Evolutionary conservation across 2,797 vertebrate genomes (phyloP).

Genomic region (Galagoides demidoff): DNA sequence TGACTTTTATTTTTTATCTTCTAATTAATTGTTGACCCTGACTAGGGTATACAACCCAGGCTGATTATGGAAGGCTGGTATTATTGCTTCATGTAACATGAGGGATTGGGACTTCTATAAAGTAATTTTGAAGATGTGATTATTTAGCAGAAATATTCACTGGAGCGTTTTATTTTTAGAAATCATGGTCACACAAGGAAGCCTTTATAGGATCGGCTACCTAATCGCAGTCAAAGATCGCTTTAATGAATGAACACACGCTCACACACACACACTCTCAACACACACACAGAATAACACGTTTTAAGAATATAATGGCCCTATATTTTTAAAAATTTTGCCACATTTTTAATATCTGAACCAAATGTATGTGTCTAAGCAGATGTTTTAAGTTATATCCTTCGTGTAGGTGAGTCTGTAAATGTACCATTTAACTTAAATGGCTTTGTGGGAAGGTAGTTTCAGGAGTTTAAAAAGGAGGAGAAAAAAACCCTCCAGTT

Average conservation of each 20-base stretch:
- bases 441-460: conserved; percentile 85
- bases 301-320: conserved; percentile 72
- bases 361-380: conserved; percentile 70
- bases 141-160: conserved; percentile 80
- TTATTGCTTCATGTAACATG: conserved; percentile 68
- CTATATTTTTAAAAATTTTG: conserved; percentile 61
- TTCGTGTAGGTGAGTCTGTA: conserved; percentile 82
- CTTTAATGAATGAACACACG: conserved; percentile 64
- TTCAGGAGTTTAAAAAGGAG: conserved; percentile 67
- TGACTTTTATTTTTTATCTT: conserved; percentile 67
- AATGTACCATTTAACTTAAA: conserved; percentile 80
- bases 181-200: conserved; percentile 75
- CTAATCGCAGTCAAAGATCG: conserved; percentile 77
- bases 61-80: conserved; percentile 58
- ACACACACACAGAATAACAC: conserved; percentile 43
- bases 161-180: conserved; percentile 77
- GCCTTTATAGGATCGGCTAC: conserved; percentile 72
- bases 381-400: conserved; percentile 86
- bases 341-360: conserved; percentile 57
- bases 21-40: conserved; percentile 61
- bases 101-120: conserved; percentile 75
- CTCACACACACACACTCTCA: not conserved
- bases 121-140: conserved; percentile 78
- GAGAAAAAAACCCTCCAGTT: conserved; percentile 51
- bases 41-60: conserved; percentile 36